Percentiles rank a stretch among this genome's conserved stretches.
Evolutionary conservation across 2,888 invertebrate genomes (phyloP).

Genomic region (Amphipyra tragopoginis): DNA sequence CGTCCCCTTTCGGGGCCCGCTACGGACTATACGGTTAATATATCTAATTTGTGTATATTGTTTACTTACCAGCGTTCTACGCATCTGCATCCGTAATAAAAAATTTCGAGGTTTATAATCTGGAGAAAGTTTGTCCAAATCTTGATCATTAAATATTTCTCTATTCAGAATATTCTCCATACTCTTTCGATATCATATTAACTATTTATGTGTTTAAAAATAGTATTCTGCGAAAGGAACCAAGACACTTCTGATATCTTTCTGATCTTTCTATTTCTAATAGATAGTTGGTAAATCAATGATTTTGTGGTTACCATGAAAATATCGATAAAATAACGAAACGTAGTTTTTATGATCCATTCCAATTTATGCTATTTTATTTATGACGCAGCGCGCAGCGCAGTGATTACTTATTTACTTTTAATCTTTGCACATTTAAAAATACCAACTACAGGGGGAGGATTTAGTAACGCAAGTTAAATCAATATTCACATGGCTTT

Average conservation of each 20-base stretch:
- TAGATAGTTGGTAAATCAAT: conserved; percentile 19
- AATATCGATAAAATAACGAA: conserved; percentile 56
- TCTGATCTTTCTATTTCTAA: too few relatives aligned
- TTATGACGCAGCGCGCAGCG: too few relatives aligned
- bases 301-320: conserved; percentile 47
- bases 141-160: conserved; percentile 72
- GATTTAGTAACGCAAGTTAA: too few relatives aligned
- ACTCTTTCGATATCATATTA: conserved; percentile 45
- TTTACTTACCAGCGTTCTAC: conserved; percentile 72
- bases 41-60: background rate
- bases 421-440: background rate
- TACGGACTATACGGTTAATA: too few relatives aligned
- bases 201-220: background rate
- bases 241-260: background rate
- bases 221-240: too few relatives aligned
- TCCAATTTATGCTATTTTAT: too few relatives aligned
- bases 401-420: too few relatives aligned
- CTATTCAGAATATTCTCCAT: conserved; percentile 78
- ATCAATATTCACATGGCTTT: too few relatives aligned
- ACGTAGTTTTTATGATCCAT: conserved; percentile 7
- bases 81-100: conserved; percentile 72
- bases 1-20: too few relatives aligned
- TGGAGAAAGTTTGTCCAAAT: conserved; percentile 71
- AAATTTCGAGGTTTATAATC: conserved; percentile 71
- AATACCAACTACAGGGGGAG: too few relatives aligned